Percentiles rank a stretch among this genome's conserved stretches.
phyloP scores from a whole-genome alignment of 2,888 invertebrate species.

The Actias luna region DNA sequence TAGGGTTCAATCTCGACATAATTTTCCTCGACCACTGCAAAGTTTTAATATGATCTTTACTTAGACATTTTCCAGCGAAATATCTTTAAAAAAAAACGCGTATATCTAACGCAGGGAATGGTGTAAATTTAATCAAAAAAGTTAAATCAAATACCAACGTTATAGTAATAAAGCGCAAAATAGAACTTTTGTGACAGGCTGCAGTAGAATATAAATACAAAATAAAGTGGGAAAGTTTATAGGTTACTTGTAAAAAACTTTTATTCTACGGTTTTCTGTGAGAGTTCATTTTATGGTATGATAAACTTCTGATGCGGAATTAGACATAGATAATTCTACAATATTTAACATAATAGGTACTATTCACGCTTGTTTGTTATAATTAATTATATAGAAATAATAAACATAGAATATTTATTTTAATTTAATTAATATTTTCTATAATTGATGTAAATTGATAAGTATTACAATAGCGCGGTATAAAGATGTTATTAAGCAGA shows the following conservation, averaged over 20 bases:
- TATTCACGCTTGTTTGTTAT: too few species aligned
- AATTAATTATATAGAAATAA: too few species aligned
- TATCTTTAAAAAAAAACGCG: conserved; percentile 32
- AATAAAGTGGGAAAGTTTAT: not conserved
- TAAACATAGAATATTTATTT: too few species aligned
- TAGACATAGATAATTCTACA: too few species aligned
- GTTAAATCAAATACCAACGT: conserved; percentile 17
- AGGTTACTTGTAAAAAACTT: not conserved
- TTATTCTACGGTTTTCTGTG: not conserved
- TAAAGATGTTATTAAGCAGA: too few species aligned
- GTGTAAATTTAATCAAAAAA: conserved; percentile 20
- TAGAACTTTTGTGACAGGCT: conserved; percentile 14
- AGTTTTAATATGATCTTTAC: conserved; percentile 59
- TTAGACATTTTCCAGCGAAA: conserved; percentile 41
- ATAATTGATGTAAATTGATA: too few species aligned
- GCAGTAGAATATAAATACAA: not conserved
- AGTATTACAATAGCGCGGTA: too few species aligned
- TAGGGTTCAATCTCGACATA: conserved; percentile 53
- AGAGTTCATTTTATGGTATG: too few species aligned
- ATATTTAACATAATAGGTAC: too few species aligned
- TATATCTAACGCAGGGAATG: conserved; percentile 3
- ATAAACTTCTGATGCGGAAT: too few species aligned
- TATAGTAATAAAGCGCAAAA: conserved; percentile 19
- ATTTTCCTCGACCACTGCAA: conserved; percentile 53
- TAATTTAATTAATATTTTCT: too few species aligned